Conservation (phyloP, 2,888 invertebrate genomes). For the Aphidius colemani region DNA sequence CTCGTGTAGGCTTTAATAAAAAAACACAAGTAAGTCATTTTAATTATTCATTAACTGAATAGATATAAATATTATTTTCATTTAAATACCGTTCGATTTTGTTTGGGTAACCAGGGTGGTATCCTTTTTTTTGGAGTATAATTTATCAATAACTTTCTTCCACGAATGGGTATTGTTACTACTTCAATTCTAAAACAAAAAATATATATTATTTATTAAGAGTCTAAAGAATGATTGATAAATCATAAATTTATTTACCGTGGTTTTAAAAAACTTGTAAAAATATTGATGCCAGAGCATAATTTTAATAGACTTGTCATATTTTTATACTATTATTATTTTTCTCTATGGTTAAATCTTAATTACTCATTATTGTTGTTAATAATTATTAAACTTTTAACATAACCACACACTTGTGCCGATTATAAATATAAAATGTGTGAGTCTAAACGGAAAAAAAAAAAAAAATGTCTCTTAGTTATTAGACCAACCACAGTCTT, state of each 20-base stretch:
- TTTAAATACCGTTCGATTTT: conserved; percentile 68
- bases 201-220: conserved; percentile 14
- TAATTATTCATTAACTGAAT: not conserved
- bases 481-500: too few relatives aligned
- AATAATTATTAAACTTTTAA: too few relatives aligned
- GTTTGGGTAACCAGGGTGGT: conserved; percentile 75
- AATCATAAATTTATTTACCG: conserved; percentile 38
- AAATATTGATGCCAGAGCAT: conserved; percentile 34
- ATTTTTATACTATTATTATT: too few relatives aligned
- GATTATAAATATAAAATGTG: too few relatives aligned
- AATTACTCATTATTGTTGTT: too few relatives aligned
- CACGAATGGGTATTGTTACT: conserved; percentile 49
- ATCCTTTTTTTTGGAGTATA: conserved; percentile 67
- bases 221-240: conserved; percentile 3
- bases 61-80: not conserved
- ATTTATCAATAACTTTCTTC: conserved; percentile 53
- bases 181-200: conserved; percentile 38
- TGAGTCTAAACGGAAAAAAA: too few relatives aligned
- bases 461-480: too few relatives aligned
- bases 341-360: too few relatives aligned
- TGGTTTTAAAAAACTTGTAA: conserved; percentile 44
- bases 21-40: not conserved
- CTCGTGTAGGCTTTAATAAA: conserved; percentile 66
- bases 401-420: too few relatives aligned
- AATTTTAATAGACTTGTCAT: conserved; percentile 48